phyloP scores from a whole-genome alignment of 2,797 vertebrate species.

The Craterocephalus amniculus region DNA sequence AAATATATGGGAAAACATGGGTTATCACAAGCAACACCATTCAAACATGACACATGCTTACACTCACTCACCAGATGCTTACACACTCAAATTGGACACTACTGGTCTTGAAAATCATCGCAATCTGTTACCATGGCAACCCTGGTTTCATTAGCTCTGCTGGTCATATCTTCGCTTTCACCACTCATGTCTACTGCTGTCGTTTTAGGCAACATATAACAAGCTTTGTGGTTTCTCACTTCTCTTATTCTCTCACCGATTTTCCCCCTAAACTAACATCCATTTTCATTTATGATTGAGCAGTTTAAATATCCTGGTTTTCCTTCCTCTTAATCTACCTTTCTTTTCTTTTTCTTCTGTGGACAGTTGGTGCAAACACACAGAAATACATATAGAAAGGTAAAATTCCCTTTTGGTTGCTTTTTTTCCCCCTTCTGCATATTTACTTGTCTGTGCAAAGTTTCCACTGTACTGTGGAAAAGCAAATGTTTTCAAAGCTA shows the following conservation, averaged over 20 bases:
- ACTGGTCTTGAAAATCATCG: conserved; percentile 56
- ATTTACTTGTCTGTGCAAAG: conserved; percentile 28
- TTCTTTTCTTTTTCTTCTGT: conserved; percentile 20
- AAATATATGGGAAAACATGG: not conserved
- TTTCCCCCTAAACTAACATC: conserved; percentile 45
- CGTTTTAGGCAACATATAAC: conserved; percentile 61
- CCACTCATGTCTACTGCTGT: conserved; percentile 60
- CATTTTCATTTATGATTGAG: conserved; percentile 63
- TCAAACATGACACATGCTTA: conserved; percentile 8
- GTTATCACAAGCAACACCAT: not conserved
- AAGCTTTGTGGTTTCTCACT: conserved; percentile 49
- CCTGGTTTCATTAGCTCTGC: conserved; percentile 52
- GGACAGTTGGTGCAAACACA: conserved; percentile 53
- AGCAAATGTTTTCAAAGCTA: conserved; percentile 26
- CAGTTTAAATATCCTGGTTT: conserved; percentile 43
- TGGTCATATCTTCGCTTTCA: conserved; percentile 47
- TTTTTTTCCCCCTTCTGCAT: conserved; percentile 7
- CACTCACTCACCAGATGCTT: not conserved
- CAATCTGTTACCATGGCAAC: conserved; percentile 82
- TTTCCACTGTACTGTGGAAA: conserved; percentile 30
- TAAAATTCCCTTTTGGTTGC: conserved; percentile 26
- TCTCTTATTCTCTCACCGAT: conserved; percentile 52
- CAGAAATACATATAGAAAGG: conserved; percentile 20
- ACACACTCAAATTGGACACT: conserved; percentile 46
- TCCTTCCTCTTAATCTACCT: conserved; percentile 45